Percentiles rank a stretch among this genome's conserved stretches.
Conservation (phyloP, 2,888 invertebrate genomes). For the Eugnorisma glareosa region DNA sequence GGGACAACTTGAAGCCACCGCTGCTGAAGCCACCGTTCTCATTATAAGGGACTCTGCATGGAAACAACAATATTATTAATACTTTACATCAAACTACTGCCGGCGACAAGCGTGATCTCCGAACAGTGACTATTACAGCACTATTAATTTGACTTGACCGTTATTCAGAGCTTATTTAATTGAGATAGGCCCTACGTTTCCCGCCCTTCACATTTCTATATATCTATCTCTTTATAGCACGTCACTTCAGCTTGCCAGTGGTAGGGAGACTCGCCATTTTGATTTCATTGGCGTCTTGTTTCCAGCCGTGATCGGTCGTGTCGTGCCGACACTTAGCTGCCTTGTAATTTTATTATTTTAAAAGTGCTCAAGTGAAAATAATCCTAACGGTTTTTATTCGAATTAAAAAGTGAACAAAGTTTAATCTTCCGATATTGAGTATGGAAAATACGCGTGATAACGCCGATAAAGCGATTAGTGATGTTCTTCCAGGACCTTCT, state of each 20-base stretch:
- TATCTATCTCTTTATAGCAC: neutral
- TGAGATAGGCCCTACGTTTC: too few species aligned
- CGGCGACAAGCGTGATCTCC: too few species aligned
- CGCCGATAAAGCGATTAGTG: too few species aligned
- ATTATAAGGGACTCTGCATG: too few species aligned
- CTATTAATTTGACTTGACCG: too few species aligned
- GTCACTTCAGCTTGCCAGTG: neutral
- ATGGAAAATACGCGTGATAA: neutral
- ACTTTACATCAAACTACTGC: too few species aligned
- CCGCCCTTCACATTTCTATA: too few species aligned
- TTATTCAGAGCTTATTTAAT: too few species aligned
- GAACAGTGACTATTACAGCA: too few species aligned
- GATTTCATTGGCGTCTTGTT: neutral
- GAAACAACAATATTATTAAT: too few species aligned
- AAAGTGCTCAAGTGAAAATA: neutral
- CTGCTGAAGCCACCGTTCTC: too few species aligned
- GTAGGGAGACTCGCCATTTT: neutral
- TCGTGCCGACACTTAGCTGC: neutral
- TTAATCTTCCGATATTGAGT: neutral
- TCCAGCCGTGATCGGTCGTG: neutral
- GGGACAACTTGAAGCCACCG: too few species aligned
- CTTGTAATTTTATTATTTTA: neutral
- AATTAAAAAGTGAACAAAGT: conserved; percentile 1
- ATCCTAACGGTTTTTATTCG: neutral
- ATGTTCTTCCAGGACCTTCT: neutral